Evolutionary conservation across 2,888 invertebrate genomes (phyloP).

Genomic region (Vanessa cardui): DNA sequence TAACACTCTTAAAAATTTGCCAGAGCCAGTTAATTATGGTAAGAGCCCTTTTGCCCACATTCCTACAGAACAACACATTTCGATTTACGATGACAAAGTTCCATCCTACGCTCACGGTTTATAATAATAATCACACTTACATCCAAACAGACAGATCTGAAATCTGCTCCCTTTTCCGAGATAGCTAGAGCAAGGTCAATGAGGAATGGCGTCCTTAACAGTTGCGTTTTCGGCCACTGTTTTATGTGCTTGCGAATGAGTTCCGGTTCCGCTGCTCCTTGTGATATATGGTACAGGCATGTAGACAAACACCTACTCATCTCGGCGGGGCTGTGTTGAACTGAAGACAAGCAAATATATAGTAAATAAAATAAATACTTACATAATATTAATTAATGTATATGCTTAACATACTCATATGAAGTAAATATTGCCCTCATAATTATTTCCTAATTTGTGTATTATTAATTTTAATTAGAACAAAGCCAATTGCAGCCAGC

Average conservation of each 20-base stretch:
- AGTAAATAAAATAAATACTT: neutral
- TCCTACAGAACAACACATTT: neutral
- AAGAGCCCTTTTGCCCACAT: neutral
- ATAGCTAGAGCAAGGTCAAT: conserved; percentile 68
- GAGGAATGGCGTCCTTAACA: conserved; percentile 65
- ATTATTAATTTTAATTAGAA: too few species aligned
- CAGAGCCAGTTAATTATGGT: too few species aligned
- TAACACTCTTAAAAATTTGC: too few species aligned
- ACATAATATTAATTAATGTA: too few species aligned
- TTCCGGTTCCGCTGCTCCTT: conserved; percentile 65
- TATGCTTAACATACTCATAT: too few species aligned
- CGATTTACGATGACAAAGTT: neutral
- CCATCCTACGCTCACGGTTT: neutral
- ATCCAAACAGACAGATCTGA: conserved; percentile 64
- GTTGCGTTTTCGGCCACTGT: conserved; percentile 66
- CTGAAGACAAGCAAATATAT: conserved; percentile 47
- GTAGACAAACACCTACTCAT: conserved; percentile 69
- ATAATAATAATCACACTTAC: conserved; percentile 50
- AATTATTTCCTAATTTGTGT: too few species aligned
- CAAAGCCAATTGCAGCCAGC: too few species aligned
- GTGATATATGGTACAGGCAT: conserved; percentile 69
- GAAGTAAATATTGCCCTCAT: too few species aligned
- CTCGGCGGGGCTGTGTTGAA: conserved; percentile 61
- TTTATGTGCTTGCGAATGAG: conserved; percentile 60
- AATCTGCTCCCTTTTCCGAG: conserved; percentile 65